phyloP scores from a whole-genome alignment of 2,113 vertebrate genomes.

The Tyto alba region DNA sequence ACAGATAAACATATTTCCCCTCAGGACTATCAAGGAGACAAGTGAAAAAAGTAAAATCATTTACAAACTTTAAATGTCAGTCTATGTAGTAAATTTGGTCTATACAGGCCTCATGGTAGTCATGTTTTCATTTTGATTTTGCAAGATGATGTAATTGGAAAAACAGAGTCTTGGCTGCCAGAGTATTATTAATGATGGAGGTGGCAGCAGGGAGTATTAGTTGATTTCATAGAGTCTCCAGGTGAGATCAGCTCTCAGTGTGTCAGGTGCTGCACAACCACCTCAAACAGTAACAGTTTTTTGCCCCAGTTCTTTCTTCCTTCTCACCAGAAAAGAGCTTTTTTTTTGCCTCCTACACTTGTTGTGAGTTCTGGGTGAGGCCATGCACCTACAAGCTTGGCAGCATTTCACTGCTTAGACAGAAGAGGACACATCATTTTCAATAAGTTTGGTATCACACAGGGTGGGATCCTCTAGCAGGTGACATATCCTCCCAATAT shows the following conservation, averaged over 20 bases:
- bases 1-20: not conserved
- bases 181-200: not conserved
- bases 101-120: not conserved
- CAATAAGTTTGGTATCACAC: not conserved
- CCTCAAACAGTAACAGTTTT: not conserved
- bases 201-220: not conserved
- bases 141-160: not conserved
- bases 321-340: not conserved
- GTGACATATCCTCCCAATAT: not conserved
- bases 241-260: not conserved
- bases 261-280: not conserved
- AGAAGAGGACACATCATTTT: not conserved
- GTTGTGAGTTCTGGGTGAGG: not conserved
- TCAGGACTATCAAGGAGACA: not conserved
- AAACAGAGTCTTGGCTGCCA: not conserved
- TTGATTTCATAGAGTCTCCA: not conserved
- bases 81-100: not conserved
- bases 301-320: accelerated
- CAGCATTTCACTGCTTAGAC: not conserved
- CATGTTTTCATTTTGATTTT: not conserved
- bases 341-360: not conserved
- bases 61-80: not conserved
- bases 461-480: not conserved
- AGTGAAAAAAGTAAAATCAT: not conserved
- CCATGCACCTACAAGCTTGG: accelerated